Evolutionary conservation across 2,113 vertebrate genomes (phyloP), one percentile per base, ranked within the genome.

Genomic region (Puntigrus tetrazona): DNA sequence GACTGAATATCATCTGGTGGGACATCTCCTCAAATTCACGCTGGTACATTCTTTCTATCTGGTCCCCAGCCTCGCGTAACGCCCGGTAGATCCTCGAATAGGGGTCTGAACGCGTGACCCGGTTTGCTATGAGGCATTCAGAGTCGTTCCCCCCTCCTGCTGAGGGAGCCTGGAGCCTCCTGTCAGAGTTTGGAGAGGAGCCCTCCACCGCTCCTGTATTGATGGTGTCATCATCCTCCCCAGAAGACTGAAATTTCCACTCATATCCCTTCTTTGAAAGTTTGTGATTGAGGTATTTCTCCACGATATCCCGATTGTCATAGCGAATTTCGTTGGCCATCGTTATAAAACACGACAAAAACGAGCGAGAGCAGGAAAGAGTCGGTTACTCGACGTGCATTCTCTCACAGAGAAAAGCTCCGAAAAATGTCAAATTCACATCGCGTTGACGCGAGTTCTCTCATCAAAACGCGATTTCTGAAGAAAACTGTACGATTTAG

Each of bases 21-120:
- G 94, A 95, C 93, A 96, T 96, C 55, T 96, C 95, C 7, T 94
- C 93, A 27, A 98, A 96, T 92, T 96, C 94, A 63, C 94, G 92
- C 83, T 91, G 94, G 88, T 96, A 96, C 86, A 94, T 92, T 0
- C 93, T 92, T 27, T 95, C 95, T 87, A 98, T 95, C 89, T 97
- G 94, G 0, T 96, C 95, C 2, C 96, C 94, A 0, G 96, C 96
- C 38, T 93, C 93, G 81, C 94, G 93, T 86, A 98, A 90, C 31
- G 94, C 88, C 1, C 93, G 91, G 91, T 97, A 95, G 69, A 97
- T 93, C 1, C 88, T 91, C 34, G 92, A 79, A 65, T 78, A 69
- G 5, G 14, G 22, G 9, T 86, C 87, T 41, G 74, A 55, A 18
- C 25, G 82, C 45, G 50, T 81, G 65, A 73, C 50, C 25, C 65